Conservation (phyloP, 64 coral and sea anemone species). For the Pocillopora verrucosa region DNA sequence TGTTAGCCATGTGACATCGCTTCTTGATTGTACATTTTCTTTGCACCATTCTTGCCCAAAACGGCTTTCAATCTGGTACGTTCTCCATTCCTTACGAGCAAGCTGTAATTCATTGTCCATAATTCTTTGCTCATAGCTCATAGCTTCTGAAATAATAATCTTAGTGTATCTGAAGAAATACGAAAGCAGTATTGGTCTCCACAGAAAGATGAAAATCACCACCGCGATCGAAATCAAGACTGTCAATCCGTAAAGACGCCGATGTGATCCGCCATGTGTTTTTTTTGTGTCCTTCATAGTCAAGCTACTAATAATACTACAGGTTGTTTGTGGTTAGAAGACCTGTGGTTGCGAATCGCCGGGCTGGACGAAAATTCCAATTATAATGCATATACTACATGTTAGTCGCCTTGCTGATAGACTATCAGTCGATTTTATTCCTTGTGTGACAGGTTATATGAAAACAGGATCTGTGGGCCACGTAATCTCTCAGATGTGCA, state of each 20-base stretch:
- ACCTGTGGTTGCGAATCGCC: too few relatives aligned
- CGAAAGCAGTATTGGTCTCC: slow-evolving; percentile 24
- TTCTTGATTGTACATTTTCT: neutral
- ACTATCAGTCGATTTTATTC: too few relatives aligned
- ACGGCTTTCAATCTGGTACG: slow-evolving; percentile 48
- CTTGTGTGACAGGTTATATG: too few relatives aligned
- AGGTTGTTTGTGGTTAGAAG: too few relatives aligned
- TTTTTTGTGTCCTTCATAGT: neutral
- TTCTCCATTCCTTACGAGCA: slow-evolving; percentile 46
- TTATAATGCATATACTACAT: too few relatives aligned
- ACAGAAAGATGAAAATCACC: neutral
- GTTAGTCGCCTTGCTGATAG: too few relatives aligned
- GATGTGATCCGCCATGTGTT: neutral
- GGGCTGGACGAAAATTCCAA: too few relatives aligned
- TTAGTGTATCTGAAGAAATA: slow-evolving; percentile 32
- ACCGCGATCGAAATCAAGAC: neutral
- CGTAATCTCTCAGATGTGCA: too few relatives aligned
- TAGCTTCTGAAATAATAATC: neutral
- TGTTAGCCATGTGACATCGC: slow-evolving; percentile 53
- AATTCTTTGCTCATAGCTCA: slow-evolving; percentile 26
- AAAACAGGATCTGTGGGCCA: too few relatives aligned
- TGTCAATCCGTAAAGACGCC: neutral
- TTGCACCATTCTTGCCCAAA: slow-evolving; percentile 55
- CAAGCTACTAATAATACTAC: too few relatives aligned
- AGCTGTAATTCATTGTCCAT: slow-evolving; percentile 32